Percentiles rank a stretch among this genome's conserved stretches.
phyloP scores from a whole-genome alignment of 2,113 vertebrate genomes.

The Dendropsophus ebraccatus region DNA sequence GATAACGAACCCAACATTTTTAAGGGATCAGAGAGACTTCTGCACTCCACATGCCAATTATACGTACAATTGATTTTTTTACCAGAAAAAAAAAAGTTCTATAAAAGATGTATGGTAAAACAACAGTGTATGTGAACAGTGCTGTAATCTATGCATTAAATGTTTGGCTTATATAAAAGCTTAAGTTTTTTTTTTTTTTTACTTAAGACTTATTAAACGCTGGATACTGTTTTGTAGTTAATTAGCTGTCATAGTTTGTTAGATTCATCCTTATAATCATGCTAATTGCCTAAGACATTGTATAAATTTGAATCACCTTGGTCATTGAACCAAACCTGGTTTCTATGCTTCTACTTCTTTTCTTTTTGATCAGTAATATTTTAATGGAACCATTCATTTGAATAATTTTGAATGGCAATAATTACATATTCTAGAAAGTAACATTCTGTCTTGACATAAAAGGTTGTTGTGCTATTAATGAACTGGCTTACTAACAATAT shows the following conservation, averaged over 20 bases:
- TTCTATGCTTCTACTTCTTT: neutral
- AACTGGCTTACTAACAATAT: too few relatives aligned
- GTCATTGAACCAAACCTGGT: neutral
- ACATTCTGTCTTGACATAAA: neutral
- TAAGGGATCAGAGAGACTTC: too few relatives aligned
- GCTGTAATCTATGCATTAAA: neutral
- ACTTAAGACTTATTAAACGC: neutral
- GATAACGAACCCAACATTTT: too few relatives aligned
- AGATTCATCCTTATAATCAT: conserved; percentile 21
- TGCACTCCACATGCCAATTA: too few relatives aligned
- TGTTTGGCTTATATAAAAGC: neutral
- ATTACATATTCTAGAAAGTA: neutral
- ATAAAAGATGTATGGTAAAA: neutral
- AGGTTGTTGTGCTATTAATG: too few relatives aligned
- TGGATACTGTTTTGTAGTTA: conserved; percentile 17
- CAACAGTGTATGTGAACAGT: neutral
- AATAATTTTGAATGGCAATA: neutral
- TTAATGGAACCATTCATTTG: neutral
- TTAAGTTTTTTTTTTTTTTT: too few relatives aligned
- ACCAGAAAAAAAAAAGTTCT: too few relatives aligned
- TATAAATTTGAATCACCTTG: conserved; percentile 33
- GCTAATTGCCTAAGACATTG: conserved; percentile 33
- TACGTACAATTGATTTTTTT: too few relatives aligned
- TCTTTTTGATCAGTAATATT: neutral
- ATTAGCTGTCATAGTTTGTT: conserved; percentile 32